A percentile compares a stretch with the other conserved stretches of the same genome.
These are phyloP conservation scores for Eilema griseolum DNA, from an alignment of 2,888 invertebrate genomes.

Conservation along the genomic window DNA sequence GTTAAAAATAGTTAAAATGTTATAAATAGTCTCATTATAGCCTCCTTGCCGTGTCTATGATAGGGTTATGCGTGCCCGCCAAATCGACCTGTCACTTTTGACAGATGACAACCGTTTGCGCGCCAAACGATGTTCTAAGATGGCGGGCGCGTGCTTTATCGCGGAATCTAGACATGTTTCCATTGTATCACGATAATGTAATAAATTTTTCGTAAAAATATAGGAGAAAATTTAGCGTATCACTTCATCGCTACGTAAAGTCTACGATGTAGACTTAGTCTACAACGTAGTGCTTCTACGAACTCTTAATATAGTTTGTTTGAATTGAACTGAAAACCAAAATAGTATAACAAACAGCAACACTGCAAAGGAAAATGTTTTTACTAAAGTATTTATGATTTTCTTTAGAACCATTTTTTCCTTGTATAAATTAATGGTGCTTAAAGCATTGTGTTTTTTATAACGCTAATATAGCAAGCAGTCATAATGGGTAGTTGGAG, in stretches of 20 bases:
- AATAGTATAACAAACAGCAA: too few species aligned
- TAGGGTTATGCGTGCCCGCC: conserved; percentile 59
- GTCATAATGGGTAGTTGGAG: too few species aligned
- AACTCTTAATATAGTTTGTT: not conserved
- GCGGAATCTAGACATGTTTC: conserved; percentile 26
- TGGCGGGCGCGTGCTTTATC: conserved; percentile 71
- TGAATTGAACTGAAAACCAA: too few species aligned
- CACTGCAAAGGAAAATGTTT: too few species aligned
- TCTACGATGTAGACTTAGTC: conserved; percentile 3
- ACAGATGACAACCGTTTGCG: conserved; percentile 70
- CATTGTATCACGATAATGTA: conserved; percentile 29
- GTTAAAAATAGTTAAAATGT: too few species aligned
- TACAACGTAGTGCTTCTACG: not conserved
- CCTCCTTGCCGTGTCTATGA: conserved; percentile 36
- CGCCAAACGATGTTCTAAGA: conserved; percentile 71
- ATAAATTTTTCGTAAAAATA: not conserved
- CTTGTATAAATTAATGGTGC: too few species aligned
- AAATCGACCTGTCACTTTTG: conserved; percentile 62
- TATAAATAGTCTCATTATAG: not conserved
- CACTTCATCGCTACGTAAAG: not conserved
- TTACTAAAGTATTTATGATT: too few species aligned
- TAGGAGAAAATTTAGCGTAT: not conserved
- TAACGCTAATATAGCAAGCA: too few species aligned
- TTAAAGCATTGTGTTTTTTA: too few species aligned
- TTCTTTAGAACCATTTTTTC: too few species aligned